A percentile compares a stretch with the other conserved stretches of the same genome.
Conservation (phyloP, 2,113 vertebrate species). For the Lamprologus tigripictilis region DNA sequence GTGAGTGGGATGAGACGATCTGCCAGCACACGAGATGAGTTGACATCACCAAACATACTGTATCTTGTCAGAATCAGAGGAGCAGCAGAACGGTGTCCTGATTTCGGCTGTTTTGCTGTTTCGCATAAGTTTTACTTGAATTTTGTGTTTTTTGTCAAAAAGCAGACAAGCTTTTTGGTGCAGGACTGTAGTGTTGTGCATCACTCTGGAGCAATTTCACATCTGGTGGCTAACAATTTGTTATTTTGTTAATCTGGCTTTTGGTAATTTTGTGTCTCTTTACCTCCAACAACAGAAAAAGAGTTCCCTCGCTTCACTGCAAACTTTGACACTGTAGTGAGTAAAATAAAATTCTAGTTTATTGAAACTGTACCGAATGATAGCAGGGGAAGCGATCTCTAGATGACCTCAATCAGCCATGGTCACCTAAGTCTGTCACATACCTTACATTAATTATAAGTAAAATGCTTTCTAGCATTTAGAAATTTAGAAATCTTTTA, state of each 20-base stretch:
- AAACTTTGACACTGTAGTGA: neutral
- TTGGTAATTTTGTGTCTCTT: neutral
- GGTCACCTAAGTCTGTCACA: neutral
- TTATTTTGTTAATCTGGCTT: neutral
- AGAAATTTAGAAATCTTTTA: neutral
- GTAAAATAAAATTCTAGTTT: neutral
- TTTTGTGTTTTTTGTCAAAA: neutral
- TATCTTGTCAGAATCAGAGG: conserved; percentile 19
- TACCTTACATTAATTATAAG: neutral
- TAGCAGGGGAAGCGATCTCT: neutral
- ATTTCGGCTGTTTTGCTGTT: neutral
- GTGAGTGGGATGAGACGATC: conserved; percentile 29
- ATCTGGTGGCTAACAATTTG: neutral
- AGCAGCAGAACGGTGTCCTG: neutral
- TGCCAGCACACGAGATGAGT: conserved; percentile 10
- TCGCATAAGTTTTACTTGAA: neutral
- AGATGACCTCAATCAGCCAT: neutral
- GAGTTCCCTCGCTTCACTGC: neutral
- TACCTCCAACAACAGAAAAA: neutral
- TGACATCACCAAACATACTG: conserved; percentile 24
- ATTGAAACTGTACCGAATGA: neutral
- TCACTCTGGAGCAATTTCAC: neutral
- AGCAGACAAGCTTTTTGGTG: neutral
- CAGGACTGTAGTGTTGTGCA: neutral
- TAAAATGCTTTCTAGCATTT: neutral